Conservation (phyloP, 30 jellyfish, hydroid and myxozoan species). For the Calvadosia cruxmelitensis region DNA sequence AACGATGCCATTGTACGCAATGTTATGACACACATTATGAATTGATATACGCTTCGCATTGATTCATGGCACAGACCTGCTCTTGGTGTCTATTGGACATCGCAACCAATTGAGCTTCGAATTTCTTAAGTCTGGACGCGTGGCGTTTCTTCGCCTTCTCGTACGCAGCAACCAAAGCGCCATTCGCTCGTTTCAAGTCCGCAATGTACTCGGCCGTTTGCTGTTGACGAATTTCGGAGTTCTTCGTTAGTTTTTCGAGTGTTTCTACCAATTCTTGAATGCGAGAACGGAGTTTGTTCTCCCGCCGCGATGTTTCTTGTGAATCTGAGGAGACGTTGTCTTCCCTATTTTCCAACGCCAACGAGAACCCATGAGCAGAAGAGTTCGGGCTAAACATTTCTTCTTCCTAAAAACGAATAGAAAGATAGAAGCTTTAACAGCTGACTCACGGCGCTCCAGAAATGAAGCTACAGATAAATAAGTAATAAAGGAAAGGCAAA, state of each 20-base stretch:
- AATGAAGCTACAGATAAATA: too few species aligned
- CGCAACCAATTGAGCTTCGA: constrained; percentile 81
- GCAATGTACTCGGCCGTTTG: constrained; percentile 90
- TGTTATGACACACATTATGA: too few species aligned
- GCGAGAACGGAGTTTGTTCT: constrained; percentile 51
- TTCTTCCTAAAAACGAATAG: constrained; percentile 48
- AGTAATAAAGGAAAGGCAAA: too few species aligned
- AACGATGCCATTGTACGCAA: too few species aligned
- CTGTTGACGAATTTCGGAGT: constrained; percentile 83
- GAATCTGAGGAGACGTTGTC: constrained; percentile 64
- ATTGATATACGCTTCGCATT: too few species aligned
- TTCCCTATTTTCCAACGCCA: constrained; percentile 32
- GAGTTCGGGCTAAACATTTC: constrained; percentile 78
- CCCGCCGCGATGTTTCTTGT: constrained; percentile 78
- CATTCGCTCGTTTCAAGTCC: constrained; percentile 94
- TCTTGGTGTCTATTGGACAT: constrained; percentile 83
- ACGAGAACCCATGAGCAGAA: constrained; percentile 17
- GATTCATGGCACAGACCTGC: too few species aligned
- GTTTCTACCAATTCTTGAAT: constrained; percentile 81
- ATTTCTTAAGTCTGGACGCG: constrained; percentile 88
- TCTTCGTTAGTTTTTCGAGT: constrained; percentile 72
- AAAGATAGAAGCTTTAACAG: background rate
- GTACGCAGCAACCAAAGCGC: constrained; percentile 97
- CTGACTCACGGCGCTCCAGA: background rate
- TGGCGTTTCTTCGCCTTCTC: constrained; percentile 96